Conservation (phyloP, 2,113 vertebrate species). For the Pao palembangensis region DNA sequence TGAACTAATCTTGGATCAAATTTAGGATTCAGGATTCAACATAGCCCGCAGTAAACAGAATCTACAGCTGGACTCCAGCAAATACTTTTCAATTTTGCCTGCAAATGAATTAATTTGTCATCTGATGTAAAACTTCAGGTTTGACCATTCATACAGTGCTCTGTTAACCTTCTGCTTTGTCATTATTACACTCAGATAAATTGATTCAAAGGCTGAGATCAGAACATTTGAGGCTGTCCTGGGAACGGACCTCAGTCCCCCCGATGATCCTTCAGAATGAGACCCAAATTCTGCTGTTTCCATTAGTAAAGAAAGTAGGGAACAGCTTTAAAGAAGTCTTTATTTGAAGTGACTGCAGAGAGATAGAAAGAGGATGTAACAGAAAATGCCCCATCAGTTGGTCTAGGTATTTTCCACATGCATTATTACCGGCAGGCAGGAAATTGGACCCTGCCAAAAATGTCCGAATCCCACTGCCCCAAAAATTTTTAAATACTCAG, state of each 20-base stretch:
- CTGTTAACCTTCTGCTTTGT: conserved; percentile 52
- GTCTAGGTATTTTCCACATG: conserved; percentile 23
- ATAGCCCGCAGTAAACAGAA: neutral
- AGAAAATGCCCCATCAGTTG: conserved; percentile 19
- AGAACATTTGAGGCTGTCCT: conserved; percentile 33
- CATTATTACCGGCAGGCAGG: conserved; percentile 13
- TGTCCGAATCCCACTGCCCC: conserved; percentile 26
- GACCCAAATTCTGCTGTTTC: conserved; percentile 12
- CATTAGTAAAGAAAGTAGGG: conserved; percentile 15
- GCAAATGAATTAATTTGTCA: conserved; percentile 28
- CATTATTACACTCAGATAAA: conserved; percentile 50
- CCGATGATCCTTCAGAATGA: conserved; percentile 10
- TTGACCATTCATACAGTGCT: conserved; percentile 43
- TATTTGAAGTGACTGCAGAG: too few species aligned
- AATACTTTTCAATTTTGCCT: conserved; percentile 22
- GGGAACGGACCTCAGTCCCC: conserved; percentile 25
- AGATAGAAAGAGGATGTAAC: neutral
- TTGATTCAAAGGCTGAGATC: conserved; percentile 50
- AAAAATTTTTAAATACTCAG: conserved; percentile 42
- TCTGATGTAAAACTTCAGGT: conserved; percentile 29
- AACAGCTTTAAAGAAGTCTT: neutral
- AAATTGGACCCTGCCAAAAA: conserved; percentile 49
- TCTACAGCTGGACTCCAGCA: conserved; percentile 11
- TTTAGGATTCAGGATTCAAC: neutral
- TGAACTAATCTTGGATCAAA: neutral